Percentiles rank a stretch among this genome's conserved stretches.
Conservation (phyloP, 2,113 vertebrate species). For the Mandrillus leucophaeus region DNA sequence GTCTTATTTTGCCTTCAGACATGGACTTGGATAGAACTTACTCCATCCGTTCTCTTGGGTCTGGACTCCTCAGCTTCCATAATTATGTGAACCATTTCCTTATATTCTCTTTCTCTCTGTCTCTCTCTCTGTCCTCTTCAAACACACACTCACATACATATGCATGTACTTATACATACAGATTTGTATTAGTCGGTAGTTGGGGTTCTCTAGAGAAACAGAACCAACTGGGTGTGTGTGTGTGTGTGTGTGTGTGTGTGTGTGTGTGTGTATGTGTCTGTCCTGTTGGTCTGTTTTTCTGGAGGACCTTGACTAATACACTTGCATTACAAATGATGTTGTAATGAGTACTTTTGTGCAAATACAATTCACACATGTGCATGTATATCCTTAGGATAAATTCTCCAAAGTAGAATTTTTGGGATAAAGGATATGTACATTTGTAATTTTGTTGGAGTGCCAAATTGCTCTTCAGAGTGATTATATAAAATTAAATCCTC, state of each 20-base stretch:
- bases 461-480: not conserved
- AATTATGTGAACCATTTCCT: not conserved
- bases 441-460: not conserved
- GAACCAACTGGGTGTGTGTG: not conserved
- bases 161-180: not conserved
- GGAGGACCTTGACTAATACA: not conserved
- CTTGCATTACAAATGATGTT: not conserved
- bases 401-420: not conserved
- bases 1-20: not conserved
- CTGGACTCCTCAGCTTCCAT: not conserved
- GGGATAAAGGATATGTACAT: not conserved
- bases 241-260: not conserved
- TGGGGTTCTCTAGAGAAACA: not conserved
- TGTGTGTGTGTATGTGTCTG: not conserved
- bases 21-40: not conserved
- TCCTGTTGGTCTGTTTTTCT: not conserved
- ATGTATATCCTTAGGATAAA: not conserved
- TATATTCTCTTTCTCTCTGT: not conserved
- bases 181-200: not conserved
- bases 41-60: not conserved
- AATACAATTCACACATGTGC: not conserved
- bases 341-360: not conserved
- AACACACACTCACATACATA: not conserved
- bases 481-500: not conserved
- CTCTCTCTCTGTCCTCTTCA: not conserved